Percentiles rank a stretch among this genome's conserved stretches.
Evolutionary conservation across 2,888 invertebrate genomes (phyloP).

Genomic region (Tortrix viridana): DNA sequence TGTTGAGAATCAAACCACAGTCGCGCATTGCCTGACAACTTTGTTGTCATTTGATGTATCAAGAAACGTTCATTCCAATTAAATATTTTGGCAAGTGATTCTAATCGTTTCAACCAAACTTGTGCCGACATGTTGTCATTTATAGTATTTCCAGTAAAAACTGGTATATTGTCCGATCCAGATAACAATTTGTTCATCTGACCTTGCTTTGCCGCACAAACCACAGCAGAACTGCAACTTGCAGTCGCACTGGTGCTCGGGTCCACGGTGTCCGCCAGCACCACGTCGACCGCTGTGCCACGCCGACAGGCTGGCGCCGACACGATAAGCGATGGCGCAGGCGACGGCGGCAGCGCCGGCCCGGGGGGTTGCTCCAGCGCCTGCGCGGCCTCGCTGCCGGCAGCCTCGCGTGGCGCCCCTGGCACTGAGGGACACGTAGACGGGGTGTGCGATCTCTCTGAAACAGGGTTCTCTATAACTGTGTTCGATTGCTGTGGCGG

Average conservation of each 20-base stretch:
- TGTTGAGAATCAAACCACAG: conserved; percentile 13
- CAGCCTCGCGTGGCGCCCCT: background rate
- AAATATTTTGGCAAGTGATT: conserved; percentile 19
- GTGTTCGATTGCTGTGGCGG: background rate
- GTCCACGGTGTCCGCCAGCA: background rate
- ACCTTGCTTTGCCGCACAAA: conserved; percentile 21
- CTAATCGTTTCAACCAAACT: conserved; percentile 18
- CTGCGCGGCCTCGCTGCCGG: background rate
- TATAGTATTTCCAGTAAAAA: conserved; percentile 11
- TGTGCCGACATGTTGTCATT: conserved; percentile 8
- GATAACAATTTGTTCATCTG: conserved; percentile 19
- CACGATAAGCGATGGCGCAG: conserved; percentile 7
- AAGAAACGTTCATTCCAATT: conserved; percentile 10
- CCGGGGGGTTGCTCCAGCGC: background rate
- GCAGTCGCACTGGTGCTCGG: background rate
- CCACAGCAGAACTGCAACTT: conserved; percentile 1
- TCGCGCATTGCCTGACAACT: conserved; percentile 2
- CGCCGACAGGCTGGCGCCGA: conserved; percentile 6
- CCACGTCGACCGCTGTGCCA: background rate
- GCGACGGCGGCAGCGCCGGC: background rate
- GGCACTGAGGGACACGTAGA: background rate
- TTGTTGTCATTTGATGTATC: conserved; percentile 23
- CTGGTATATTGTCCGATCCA: conserved; percentile 18
- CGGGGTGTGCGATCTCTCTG: background rate
- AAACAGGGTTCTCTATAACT: background rate